Percentiles rank a stretch among this genome's conserved stretches.
These are phyloP conservation scores for Cantharis rufa DNA, from an alignment of 2,888 invertebrate genomes.

Conservation along the genomic window DNA sequence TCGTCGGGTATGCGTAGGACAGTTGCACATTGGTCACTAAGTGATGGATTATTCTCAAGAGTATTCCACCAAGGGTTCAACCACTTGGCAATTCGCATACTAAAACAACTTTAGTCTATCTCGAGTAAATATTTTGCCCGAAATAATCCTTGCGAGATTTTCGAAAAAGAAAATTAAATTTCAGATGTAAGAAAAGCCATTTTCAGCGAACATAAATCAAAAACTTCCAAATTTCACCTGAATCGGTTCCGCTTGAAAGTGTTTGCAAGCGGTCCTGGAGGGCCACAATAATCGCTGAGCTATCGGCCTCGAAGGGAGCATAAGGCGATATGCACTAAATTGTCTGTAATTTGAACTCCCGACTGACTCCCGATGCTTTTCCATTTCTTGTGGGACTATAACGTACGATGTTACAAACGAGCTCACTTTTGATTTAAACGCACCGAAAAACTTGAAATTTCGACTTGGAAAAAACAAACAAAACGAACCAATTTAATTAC, in stretches of 20 bases:
- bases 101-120: not conserved
- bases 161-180: not conserved
- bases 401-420: slow-evolving; percentile 14
- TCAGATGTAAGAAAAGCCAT: not conserved
- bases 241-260: slow-evolving; percentile 39
- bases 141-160: not conserved
- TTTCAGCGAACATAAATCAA: slow-evolving; percentile 31
- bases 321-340: slow-evolving; percentile 49
- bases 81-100: slow-evolving; percentile 18
- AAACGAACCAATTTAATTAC: not conserved
- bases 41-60: slow-evolving; percentile 51
- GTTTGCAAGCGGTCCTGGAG: slow-evolving; percentile 40
- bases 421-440: slow-evolving; percentile 2
- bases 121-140: not conserved
- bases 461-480: not conserved
- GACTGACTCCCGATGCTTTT: slow-evolving; percentile 24
- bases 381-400: slow-evolving; percentile 18
- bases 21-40: slow-evolving; percentile 45
- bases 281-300: slow-evolving; percentile 45
- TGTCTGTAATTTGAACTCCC: slow-evolving; percentile 46
- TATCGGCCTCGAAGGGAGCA: slow-evolving; percentile 50
- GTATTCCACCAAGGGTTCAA: slow-evolving; percentile 14
- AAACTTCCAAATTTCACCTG: slow-evolving; percentile 32
- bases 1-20: slow-evolving; percentile 45
- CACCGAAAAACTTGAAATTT: not conserved